Percentiles rank a stretch among this genome's conserved stretches.
These are phyloP conservation scores for Scrobipalpa atriplicella DNA, from an alignment of 2,888 invertebrate species.

Conservation along the genomic window DNA sequence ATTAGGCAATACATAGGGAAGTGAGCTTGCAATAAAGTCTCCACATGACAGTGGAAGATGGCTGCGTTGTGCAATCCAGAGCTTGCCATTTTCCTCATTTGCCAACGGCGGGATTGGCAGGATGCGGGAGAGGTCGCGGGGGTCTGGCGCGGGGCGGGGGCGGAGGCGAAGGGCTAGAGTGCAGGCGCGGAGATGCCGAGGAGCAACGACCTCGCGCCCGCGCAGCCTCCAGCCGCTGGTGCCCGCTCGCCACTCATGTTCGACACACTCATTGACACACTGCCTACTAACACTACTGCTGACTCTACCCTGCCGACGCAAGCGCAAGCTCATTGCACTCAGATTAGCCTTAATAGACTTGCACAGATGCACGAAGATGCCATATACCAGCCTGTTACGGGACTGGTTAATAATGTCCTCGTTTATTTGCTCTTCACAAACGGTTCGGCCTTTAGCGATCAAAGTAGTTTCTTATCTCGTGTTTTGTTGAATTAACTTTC, in stretches of 20 bases:
- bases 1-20: background rate
- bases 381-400: conserved; percentile 2
- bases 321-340: conserved; percentile 16
- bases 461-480: background rate
- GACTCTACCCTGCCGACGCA: background rate
- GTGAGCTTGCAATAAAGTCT: background rate
- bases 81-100: conserved; percentile 34
- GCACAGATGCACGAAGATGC: conserved; percentile 36
- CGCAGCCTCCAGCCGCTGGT: conserved; percentile 59
- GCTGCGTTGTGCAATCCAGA: background rate
- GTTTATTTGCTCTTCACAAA: background rate
- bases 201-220: conserved; percentile 71
- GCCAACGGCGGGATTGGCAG: conserved; percentile 37
- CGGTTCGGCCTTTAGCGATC: background rate
- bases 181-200: conserved; percentile 60
- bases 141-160: conserved; percentile 49
- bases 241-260: conserved; percentile 51
- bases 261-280: conserved; percentile 56
- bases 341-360: conserved; percentile 51
- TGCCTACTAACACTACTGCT: conserved; percentile 22
- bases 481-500: conserved; percentile 1
- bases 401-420: background rate
- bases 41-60: conserved; percentile 5
- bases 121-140: conserved; percentile 28
- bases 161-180: conserved; percentile 59